These are phyloP conservation scores for Sylvicapra grimmia DNA, from an alignment of 2,113 vertebrate species.

Conservation along the genomic window DNA sequence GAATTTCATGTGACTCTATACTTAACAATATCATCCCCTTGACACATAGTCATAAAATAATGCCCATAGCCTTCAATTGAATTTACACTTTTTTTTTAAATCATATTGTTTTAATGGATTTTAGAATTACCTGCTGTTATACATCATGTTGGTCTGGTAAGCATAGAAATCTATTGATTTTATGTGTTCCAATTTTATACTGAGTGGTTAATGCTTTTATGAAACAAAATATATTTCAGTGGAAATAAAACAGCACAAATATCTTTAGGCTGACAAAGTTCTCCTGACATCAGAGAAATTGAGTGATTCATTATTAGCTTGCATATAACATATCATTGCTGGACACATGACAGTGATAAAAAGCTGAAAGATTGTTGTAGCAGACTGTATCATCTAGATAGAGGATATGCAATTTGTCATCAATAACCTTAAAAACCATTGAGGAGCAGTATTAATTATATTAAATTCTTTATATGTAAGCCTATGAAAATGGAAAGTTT, in stretches of 20 bases:
- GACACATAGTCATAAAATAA: background rate
- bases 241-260: slow-evolving; percentile 5
- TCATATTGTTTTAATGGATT: slow-evolving; percentile 38
- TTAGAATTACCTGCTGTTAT: slow-evolving; percentile 39
- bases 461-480: background rate
- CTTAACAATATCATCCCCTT: background rate
- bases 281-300: background rate
- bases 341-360: background rate
- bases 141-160: slow-evolving; percentile 47
- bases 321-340: background rate
- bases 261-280: background rate
- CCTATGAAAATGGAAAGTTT: background rate
- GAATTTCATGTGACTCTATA: background rate
- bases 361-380: background rate
- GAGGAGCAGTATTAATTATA: background rate
- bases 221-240: slow-evolving; percentile 47
- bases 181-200: slow-evolving; percentile 36
- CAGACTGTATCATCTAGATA: background rate
- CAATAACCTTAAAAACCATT: background rate
- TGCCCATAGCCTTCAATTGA: background rate
- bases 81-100: slow-evolving; percentile 22
- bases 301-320: background rate
- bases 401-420: background rate
- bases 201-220: slow-evolving; percentile 47
- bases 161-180: slow-evolving; percentile 51